Conservation (phyloP, 1,140 invertebrate genomes). For the Idris sp. region DNA sequence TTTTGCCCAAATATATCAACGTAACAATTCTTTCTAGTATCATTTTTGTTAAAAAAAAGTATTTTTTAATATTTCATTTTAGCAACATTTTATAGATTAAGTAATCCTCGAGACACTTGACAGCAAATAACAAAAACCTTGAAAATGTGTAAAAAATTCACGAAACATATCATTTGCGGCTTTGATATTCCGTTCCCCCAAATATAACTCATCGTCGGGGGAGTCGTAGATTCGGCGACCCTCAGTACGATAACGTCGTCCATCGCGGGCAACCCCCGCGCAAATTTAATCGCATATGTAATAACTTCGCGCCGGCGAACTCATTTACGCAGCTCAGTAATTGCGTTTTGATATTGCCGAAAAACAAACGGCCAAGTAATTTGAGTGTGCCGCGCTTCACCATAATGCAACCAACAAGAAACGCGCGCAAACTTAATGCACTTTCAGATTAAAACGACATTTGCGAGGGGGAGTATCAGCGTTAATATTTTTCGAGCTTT, state of each 20-base stretch:
- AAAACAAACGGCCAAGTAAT: slow-evolving; percentile 62
- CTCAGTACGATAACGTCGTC: slow-evolving; percentile 24
- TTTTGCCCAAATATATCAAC: too few species aligned
- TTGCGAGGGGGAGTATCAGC: slow-evolving; percentile 29
- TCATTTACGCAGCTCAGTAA: slow-evolving; percentile 61
- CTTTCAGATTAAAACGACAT: slow-evolving; percentile 47
- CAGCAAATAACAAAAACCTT: too few species aligned
- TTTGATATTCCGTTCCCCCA: too few species aligned
- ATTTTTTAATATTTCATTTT: too few species aligned
- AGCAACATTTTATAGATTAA: too few species aligned
- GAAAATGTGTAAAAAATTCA: slow-evolving; percentile 51
- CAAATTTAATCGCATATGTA: slow-evolving; percentile 63
- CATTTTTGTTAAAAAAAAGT: too few species aligned
- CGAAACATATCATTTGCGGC: slow-evolving; percentile 45
- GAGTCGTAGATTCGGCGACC: slow-evolving; percentile 42
- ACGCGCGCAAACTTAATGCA: slow-evolving; percentile 38
- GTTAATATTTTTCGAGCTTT: slow-evolving; percentile 48
- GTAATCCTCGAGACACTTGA: too few species aligned
- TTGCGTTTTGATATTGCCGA: slow-evolving; percentile 61
- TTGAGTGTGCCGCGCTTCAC: slow-evolving; percentile 30
- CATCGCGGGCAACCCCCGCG: too few species aligned
- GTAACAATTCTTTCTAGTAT: too few species aligned
- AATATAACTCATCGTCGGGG: slow-evolving; percentile 50
- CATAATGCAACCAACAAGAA: slow-evolving; percentile 48
- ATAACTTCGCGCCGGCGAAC: slow-evolving; percentile 56